Base-by-base conservation (phyloP, 2,888 invertebrate species). In the Pasiphila rectangulata region DNA sequence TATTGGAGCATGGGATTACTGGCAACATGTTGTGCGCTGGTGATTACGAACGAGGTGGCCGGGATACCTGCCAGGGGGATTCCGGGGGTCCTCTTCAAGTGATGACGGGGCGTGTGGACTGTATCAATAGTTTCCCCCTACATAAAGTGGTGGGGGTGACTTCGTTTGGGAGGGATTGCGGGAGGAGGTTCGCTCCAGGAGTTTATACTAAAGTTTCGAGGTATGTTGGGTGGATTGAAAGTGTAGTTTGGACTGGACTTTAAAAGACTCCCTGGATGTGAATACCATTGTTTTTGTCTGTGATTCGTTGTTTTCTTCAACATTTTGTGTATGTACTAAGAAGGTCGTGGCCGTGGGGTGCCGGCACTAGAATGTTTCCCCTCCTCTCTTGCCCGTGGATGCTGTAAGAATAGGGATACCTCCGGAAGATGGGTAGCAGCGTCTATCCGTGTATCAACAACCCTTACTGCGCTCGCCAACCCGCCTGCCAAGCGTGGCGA, bases 111-210 rank as follows among this genome's bases (percentile, higher is more conserved):
- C 69, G 67, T 15, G 76, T 83, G 0, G 85, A 88, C 36, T 88
- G 88, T 56, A 34, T 72, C 0, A 65, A 66, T 1, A 72, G 61
- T 1, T 89, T 87, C 58, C 88, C 88, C 5, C 57, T 90, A 2
- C 85, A 87, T 42, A 81, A 69, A 29, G 68, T 90, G 4, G 75
- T 90, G 0, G 90, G 90, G 0, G 79, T 90, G 21, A 90, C 90
- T 0, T 90, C 90, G 0, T 90, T 90, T 63, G 90, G 90, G 0
- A 75, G 88, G 29, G 85, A 89, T 54, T 90, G 90, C 55, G 90
- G 89, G 0, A 78, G 86, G 32, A 82, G 78, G 46, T 83, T 81
- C 74, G 80, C 90, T 0, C 90, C 90, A 1, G 90, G 90, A 3
- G 87, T 90, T 0, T 90, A 90, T 49, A 90, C 87, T 0, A 76